Percentiles rank a stretch among this genome's conserved stretches.
phyloP scores from a whole-genome alignment of 2,113 vertebrate genomes.

The Hippoglossus stenolepis region DNA sequence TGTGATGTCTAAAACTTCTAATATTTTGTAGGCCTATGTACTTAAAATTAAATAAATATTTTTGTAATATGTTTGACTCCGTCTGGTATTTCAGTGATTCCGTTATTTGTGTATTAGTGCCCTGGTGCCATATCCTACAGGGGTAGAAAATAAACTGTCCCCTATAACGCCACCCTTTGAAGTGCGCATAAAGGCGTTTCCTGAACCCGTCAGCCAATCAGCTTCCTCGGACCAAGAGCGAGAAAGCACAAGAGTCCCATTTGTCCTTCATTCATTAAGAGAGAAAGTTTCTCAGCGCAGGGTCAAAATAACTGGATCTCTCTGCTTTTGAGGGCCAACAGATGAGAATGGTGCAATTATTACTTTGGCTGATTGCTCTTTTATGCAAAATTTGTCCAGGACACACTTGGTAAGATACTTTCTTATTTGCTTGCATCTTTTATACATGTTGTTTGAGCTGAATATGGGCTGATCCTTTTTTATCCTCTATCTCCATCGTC shows the following conservation, averaged over 20 bases:
- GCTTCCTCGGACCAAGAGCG: conserved; percentile 40
- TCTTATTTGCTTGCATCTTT: neutral
- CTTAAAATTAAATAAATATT: conserved; percentile 64
- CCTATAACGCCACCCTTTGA: conserved; percentile 72
- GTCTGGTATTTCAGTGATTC: conserved; percentile 4
- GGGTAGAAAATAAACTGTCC: conserved; percentile 54
- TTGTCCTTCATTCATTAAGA: conserved; percentile 81
- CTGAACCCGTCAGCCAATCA: conserved; percentile 74
- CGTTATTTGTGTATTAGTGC: conserved; percentile 64
- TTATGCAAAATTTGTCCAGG: conserved; percentile 71
- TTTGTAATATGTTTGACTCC: conserved; percentile 15
- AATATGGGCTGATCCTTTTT: neutral
- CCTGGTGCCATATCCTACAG: conserved; percentile 38
- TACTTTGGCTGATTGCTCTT: conserved; percentile 77
- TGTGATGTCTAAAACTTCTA: conserved; percentile 16
- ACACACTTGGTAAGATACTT: conserved; percentile 87
- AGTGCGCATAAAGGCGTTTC: conserved; percentile 82
- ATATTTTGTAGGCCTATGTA: conserved; percentile 30
- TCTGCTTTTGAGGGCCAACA: neutral
- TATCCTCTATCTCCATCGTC: conserved; percentile 49
- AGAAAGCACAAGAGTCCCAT: conserved; percentile 83
- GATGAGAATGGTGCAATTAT: conserved; percentile 54
- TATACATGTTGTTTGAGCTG: neutral
- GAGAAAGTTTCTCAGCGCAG: conserved; percentile 49
- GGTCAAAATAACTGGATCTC: conserved; percentile 22